phyloP scores from a whole-genome alignment of 2,888 invertebrate genomes.

The Amorpha juglandis region DNA sequence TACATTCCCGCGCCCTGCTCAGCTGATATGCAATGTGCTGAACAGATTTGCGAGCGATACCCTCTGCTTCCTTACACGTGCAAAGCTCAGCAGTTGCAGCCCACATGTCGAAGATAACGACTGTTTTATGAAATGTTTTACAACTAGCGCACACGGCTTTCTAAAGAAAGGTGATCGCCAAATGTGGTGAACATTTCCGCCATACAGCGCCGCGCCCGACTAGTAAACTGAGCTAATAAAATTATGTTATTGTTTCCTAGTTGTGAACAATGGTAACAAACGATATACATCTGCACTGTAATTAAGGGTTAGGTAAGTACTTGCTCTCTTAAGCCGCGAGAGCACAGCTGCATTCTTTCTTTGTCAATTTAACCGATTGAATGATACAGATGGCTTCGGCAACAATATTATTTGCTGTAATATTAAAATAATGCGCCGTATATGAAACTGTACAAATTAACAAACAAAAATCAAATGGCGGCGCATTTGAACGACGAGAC shows the following conservation, averaged over 20 bases:
- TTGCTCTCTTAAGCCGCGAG: not conserved
- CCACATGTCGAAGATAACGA: slow-evolving; percentile 70
- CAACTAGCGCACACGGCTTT: slow-evolving; percentile 69
- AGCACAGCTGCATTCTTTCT: not conserved
- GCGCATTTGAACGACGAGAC: too few species aligned
- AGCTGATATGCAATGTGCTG: slow-evolving; percentile 70
- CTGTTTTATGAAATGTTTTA: slow-evolving; percentile 78
- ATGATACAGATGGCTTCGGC: too few species aligned
- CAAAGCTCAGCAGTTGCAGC: slow-evolving; percentile 56
- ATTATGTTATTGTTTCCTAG: slow-evolving; percentile 53
- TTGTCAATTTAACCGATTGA: too few species aligned
- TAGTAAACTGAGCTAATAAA: slow-evolving; percentile 41
- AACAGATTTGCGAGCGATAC: slow-evolving; percentile 73
- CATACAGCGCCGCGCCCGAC: slow-evolving; percentile 38
- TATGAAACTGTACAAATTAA: too few species aligned
- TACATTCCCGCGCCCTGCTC: slow-evolving; percentile 38
- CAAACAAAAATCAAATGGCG: too few species aligned
- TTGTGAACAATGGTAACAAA: slow-evolving; percentile 30
- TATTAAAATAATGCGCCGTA: too few species aligned
- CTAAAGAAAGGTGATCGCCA: slow-evolving; percentile 78
- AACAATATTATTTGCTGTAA: too few species aligned
- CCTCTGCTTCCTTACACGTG: slow-evolving; percentile 72
- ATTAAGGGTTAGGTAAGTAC: not conserved
- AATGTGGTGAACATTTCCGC: slow-evolving; percentile 65
- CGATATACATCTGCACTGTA: slow-evolving; percentile 18